These are phyloP conservation scores for Caenorhabditis latens DNA, from an alignment of 1,140 invertebrate genomes.

Conservation along the genomic window DNA sequence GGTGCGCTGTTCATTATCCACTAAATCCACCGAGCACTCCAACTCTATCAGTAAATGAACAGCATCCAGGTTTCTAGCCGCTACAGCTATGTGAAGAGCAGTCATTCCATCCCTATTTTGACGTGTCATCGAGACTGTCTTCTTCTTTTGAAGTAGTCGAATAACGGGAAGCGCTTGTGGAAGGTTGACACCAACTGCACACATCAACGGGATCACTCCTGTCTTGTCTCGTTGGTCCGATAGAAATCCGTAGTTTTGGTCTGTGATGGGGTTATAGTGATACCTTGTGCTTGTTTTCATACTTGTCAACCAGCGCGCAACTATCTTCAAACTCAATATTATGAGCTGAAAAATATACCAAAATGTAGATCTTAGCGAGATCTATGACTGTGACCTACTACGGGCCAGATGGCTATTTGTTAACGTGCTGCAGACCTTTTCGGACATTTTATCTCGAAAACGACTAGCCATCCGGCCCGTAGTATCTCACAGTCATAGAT, in stretches of 20 bases:
- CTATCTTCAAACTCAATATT: too few species aligned
- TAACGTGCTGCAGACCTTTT: too few species aligned
- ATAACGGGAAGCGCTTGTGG: conserved; percentile 26
- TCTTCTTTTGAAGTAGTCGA: conserved; percentile 28
- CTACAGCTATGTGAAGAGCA: conserved; percentile 62
- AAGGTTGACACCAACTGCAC: conserved; percentile 56
- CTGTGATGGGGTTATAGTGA: neutral
- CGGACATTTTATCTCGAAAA: too few species aligned
- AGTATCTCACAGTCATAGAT: too few species aligned
- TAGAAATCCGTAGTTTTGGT: neutral
- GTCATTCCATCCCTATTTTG: conserved; percentile 57
- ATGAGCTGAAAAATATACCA: too few species aligned
- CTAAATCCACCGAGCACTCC: neutral
- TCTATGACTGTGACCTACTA: too few species aligned
- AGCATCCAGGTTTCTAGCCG: conserved; percentile 29
- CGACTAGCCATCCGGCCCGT: too few species aligned
- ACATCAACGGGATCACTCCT: conserved; percentile 59
- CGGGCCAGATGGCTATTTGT: too few species aligned
- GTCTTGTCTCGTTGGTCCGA: conserved; percentile 58
- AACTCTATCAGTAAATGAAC: conserved; percentile 43
- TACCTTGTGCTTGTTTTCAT: neutral
- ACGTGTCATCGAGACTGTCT: neutral
- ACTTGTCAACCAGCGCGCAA: too few species aligned
- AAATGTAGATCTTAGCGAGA: too few species aligned
- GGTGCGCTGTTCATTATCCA: conserved; percentile 56